phyloP scores from a whole-genome alignment of 2,797 vertebrate species.

The Tadarida brasiliensis region DNA sequence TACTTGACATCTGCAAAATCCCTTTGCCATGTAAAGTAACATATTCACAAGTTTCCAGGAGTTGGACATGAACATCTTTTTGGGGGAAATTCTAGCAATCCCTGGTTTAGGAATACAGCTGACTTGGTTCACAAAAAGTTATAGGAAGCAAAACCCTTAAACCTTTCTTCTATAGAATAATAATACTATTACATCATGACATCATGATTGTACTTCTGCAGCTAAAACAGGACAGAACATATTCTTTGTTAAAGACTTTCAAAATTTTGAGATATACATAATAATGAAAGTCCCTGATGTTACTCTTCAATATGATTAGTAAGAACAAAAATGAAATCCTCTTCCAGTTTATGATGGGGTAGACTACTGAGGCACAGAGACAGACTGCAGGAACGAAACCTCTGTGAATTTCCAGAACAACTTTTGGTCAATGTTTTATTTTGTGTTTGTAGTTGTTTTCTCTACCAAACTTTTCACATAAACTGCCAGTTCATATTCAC shows the following conservation, averaged over 20 bases:
- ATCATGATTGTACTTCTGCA: neutral
- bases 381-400: neutral
- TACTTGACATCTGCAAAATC: neutral
- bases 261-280: neutral
- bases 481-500: neutral
- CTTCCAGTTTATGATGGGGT: neutral
- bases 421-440: neutral
- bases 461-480: neutral
- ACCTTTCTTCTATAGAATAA: neutral
- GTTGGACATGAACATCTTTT: neutral
- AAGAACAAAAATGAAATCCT: neutral
- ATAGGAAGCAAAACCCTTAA: neutral
- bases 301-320: neutral
- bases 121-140: neutral
- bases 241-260: conserved; percentile 22
- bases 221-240: neutral
- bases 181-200: conserved; percentile 12
- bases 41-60: neutral
- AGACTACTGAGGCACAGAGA: neutral
- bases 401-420: neutral
- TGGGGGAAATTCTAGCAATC: neutral
- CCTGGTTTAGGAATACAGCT: neutral
- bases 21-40: neutral
- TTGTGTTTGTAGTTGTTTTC: neutral
- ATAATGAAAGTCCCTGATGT: neutral